phyloP scores from a whole-genome alignment of 2,113 vertebrate genomes.

The Lontra canadensis region DNA sequence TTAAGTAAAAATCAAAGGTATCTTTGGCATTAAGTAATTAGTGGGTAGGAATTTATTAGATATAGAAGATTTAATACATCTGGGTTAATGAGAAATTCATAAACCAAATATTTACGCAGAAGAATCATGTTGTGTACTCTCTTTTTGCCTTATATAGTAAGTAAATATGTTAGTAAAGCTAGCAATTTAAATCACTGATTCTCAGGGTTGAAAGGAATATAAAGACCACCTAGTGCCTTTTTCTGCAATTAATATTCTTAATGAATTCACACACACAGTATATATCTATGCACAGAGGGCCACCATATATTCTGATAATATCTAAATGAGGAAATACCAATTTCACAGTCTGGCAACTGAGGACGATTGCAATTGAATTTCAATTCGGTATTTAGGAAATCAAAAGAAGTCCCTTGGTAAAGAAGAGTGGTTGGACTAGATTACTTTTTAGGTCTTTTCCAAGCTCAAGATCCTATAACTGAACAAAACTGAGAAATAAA shows the following conservation, averaged over 20 bases:
- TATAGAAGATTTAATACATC: conserved; percentile 31
- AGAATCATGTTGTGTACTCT: neutral
- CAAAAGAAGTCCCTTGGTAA: conserved; percentile 55
- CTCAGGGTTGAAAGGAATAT: conserved; percentile 50
- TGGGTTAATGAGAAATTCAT: conserved; percentile 49
- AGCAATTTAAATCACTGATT: conserved; percentile 59
- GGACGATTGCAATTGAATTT: conserved; percentile 67
- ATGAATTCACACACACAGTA: conserved; percentile 69
- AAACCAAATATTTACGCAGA: conserved; percentile 58
- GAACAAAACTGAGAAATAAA: conserved; percentile 58
- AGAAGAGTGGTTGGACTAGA: conserved; percentile 6
- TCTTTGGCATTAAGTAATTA: conserved; percentile 56
- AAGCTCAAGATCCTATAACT: conserved; percentile 17
- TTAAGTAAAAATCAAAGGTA: conserved; percentile 61
- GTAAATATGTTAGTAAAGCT: conserved; percentile 67
- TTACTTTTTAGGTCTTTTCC: conserved; percentile 39
- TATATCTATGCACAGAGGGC: conserved; percentile 63
- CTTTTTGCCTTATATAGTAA: conserved; percentile 14
- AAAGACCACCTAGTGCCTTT: conserved; percentile 67
- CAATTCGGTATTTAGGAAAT: conserved; percentile 57
- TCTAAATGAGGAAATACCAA: conserved; percentile 78
- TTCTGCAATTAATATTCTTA: conserved; percentile 79
- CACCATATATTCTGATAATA: conserved; percentile 57
- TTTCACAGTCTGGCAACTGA: conserved; percentile 75
- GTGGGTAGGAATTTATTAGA: conserved; percentile 49